phyloP scores from a whole-genome alignment of 2,113 vertebrate genomes.

The Cephalopholis sonnerati region DNA sequence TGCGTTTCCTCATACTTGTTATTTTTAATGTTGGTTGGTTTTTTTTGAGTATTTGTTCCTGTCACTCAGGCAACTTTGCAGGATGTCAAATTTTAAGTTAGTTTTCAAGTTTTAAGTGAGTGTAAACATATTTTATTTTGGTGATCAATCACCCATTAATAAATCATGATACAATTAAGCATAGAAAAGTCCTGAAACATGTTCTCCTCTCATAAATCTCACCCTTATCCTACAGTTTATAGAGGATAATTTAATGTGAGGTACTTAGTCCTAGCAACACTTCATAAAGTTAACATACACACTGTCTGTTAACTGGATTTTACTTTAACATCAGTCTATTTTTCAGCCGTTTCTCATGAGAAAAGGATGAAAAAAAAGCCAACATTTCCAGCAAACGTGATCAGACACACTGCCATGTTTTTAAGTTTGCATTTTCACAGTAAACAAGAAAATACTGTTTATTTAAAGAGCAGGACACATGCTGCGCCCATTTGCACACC shows the following conservation, averaged over 20 bases:
- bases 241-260: background rate
- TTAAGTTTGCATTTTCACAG: background rate
- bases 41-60: slow-evolving; percentile 3
- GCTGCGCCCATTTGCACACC: background rate
- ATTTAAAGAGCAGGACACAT: background rate
- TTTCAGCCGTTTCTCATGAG: too few relatives aligned
- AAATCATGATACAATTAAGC: background rate
- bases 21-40: slow-evolving; percentile 12
- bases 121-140: background rate
- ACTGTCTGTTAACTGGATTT: too few relatives aligned
- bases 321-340: too few relatives aligned
- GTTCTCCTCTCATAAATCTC: background rate
- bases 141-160: background rate
- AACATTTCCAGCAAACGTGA: background rate
- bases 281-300: too few relatives aligned
- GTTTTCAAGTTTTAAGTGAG: background rate
- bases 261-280: too few relatives aligned
- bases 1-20: slow-evolving; percentile 1
- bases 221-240: background rate
- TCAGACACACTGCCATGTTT: background rate
- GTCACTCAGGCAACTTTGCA: background rate
- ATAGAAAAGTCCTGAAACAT: background rate
- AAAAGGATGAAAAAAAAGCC: too few relatives aligned
- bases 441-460: background rate
- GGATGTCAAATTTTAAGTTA: background rate